Conservation (phyloP, 2,113 vertebrate genomes). For the Alexandromys fortis region DNA sequence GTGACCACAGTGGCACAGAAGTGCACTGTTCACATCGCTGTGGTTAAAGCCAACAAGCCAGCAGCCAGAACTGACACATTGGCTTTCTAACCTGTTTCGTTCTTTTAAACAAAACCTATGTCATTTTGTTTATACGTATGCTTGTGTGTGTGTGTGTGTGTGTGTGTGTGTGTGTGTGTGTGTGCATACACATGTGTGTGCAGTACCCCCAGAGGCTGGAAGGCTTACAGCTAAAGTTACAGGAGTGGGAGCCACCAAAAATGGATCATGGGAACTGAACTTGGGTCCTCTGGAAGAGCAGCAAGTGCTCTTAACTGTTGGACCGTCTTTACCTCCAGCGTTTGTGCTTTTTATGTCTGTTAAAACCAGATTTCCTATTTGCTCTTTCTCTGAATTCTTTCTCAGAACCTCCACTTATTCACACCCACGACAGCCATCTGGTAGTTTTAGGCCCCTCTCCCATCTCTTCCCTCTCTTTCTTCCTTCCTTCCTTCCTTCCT, state of each 20-base stretch:
- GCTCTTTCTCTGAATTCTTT: neutral
- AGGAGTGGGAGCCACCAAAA: neutral
- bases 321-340: neutral
- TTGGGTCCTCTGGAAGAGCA: neutral
- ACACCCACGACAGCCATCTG: neutral
- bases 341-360: neutral
- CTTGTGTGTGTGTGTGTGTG: neutral
- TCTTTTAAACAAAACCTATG: neutral
- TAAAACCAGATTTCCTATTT: neutral
- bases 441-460: neutral
- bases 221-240: neutral
- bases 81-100: too few species aligned
- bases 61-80: neutral
- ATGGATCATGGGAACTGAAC: neutral
- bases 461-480: neutral
- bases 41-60: neutral
- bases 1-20: accelerated
- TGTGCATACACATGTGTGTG: too few species aligned
- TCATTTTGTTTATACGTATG: neutral
- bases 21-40: accelerated
- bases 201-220: neutral
- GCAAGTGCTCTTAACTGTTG: neutral
- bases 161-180: neutral
- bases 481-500: too few species aligned
- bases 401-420: neutral